These are phyloP conservation scores for Paguma larvata DNA, from an alignment of 2,797 vertebrate genomes.

Conservation along the genomic window DNA sequence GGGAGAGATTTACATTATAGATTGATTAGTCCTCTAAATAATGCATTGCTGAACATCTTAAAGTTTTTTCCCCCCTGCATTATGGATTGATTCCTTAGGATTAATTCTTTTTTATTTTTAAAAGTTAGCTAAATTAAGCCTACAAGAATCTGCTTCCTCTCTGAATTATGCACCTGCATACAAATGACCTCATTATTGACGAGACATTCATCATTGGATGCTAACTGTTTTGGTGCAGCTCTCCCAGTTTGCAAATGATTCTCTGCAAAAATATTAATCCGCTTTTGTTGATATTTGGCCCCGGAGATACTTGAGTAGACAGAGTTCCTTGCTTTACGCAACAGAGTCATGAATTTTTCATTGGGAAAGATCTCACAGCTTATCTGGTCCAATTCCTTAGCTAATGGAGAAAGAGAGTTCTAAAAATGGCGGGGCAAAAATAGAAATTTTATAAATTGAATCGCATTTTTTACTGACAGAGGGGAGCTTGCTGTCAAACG, in stretches of 20 bases:
- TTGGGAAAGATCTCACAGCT: slow-evolving; percentile 55
- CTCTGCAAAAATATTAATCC: slow-evolving; percentile 74
- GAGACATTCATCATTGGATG: slow-evolving; percentile 58
- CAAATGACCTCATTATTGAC: slow-evolving; percentile 75
- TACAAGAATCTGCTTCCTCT: slow-evolving; percentile 60
- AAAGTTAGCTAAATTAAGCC: slow-evolving; percentile 58
- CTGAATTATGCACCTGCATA: slow-evolving; percentile 69
- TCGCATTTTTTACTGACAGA: slow-evolving; percentile 67
- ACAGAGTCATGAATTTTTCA: slow-evolving; percentile 58
- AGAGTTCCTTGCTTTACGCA: slow-evolving; percentile 45
- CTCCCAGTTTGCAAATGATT: slow-evolving; percentile 67
- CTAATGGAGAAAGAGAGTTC: slow-evolving; percentile 56
- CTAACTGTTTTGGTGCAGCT: slow-evolving; percentile 69
- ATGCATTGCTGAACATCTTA: background rate
- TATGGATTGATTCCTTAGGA: slow-evolving; percentile 29
- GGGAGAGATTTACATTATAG: background rate
- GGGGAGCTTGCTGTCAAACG: slow-evolving; percentile 37
- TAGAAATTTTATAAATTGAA: slow-evolving; percentile 74
- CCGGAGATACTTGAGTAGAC: slow-evolving; percentile 62
- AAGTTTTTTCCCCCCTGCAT: background rate
- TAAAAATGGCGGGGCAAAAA: slow-evolving; percentile 73
- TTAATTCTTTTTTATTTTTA: slow-evolving; percentile 58
- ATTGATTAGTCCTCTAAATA: background rate
- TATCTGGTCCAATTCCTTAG: slow-evolving; percentile 70
- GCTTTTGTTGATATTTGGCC: slow-evolving; percentile 62